phyloP scores from a whole-genome alignment of 2,888 invertebrate genomes.

The Drosophila pseudotakahashii region DNA sequence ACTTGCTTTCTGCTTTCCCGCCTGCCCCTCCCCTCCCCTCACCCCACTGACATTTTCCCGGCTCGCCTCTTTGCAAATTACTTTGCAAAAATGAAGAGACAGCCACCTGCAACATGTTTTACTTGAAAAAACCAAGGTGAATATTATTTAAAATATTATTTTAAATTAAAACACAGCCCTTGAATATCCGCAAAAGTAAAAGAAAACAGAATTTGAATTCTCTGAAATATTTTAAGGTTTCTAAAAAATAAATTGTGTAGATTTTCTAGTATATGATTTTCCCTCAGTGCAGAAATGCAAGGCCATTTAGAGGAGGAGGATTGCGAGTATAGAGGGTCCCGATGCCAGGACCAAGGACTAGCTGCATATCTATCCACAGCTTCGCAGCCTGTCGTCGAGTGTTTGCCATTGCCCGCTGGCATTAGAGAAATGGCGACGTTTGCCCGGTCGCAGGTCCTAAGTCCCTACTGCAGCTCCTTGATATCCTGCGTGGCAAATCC shows the following conservation, averaged over 20 bases:
- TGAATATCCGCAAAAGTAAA: neutral
- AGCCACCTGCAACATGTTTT: constrained; percentile 46
- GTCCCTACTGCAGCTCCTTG: constrained; percentile 68
- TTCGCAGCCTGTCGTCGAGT: constrained; percentile 60
- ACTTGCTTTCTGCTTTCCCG: constrained; percentile 65
- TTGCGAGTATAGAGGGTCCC: constrained; percentile 4
- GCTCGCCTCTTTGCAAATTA: constrained; percentile 77
- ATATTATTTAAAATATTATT: neutral
- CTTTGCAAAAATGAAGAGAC: constrained; percentile 78
- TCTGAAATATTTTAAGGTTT: no score
- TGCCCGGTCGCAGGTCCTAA: constrained; percentile 40
- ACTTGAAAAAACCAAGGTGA: constrained; percentile 18
- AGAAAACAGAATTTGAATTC: neutral
- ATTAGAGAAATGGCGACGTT: constrained; percentile 50
- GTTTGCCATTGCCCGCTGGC: constrained; percentile 63
- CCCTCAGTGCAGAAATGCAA: constrained; percentile 58
- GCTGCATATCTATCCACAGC: constrained; percentile 43
- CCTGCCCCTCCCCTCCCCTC: neutral
- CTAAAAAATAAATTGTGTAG: no score
- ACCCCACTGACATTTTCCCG: constrained; percentile 24
- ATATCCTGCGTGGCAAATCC: constrained; percentile 52
- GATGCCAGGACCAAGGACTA: constrained; percentile 46
- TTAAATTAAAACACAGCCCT: neutral
- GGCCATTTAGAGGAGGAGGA: constrained; percentile 9
- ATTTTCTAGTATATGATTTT: no score